A percentile compares a stretch with the other conserved stretches of the same genome.
These are phyloP conservation scores for Meteorus sp. DNA, from an alignment of 1,140 invertebrate genomes.

Conservation along the genomic window DNA sequence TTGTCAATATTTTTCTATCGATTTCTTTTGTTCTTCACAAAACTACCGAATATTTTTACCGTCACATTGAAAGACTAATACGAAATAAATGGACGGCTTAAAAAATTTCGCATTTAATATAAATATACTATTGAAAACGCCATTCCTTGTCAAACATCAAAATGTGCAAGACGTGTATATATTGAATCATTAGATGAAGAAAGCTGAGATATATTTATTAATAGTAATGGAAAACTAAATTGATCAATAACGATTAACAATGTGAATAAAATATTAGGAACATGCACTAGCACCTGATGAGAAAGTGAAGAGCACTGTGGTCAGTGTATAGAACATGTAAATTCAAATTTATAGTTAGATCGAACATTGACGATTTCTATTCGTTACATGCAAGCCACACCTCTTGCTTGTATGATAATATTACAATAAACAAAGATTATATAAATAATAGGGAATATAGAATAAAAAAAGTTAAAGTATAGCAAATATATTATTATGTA, in stretches of 20 bases:
- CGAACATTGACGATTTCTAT: too few relatives aligned
- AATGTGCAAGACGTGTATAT: neutral
- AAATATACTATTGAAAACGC: slow-evolving; percentile 4
- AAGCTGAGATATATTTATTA: slow-evolving; percentile 52
- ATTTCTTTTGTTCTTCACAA: too few relatives aligned
- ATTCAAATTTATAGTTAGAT: neutral
- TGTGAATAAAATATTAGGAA: slow-evolving; percentile 22
- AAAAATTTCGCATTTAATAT: neutral
- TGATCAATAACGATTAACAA: slow-evolving; percentile 8
- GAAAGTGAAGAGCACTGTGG: neutral
- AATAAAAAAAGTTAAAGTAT: slow-evolving; percentile 19
- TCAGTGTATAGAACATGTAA: neutral
- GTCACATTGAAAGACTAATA: too few relatives aligned
- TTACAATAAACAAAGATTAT: slow-evolving; percentile 12
- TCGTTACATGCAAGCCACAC: too few relatives aligned
- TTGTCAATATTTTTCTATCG: too few relatives aligned
- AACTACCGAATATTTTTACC: neutral
- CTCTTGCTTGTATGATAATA: slow-evolving; percentile 20
- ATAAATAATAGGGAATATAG: slow-evolving; percentile 10
- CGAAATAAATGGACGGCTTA: too few relatives aligned
- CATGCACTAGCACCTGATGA: neutral
- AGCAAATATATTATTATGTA: too few relatives aligned
- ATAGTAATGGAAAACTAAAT: slow-evolving; percentile 25
- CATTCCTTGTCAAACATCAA: neutral
- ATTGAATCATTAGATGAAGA: slow-evolving; percentile 36